Percentiles rank a stretch among this genome's conserved stretches.
Conservation (phyloP, 2,797 vertebrate genomes). For the Taenioides sp. region DNA sequence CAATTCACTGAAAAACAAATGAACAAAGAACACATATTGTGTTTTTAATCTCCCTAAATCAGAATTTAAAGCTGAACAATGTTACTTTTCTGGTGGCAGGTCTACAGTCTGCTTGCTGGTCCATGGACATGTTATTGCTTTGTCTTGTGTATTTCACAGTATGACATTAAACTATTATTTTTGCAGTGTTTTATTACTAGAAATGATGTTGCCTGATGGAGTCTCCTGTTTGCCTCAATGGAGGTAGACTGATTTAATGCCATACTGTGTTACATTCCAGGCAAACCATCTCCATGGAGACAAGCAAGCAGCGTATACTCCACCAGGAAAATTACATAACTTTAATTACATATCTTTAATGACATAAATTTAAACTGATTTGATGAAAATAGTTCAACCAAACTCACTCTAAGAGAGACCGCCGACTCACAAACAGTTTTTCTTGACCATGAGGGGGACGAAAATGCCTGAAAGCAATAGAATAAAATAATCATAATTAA, state of each 20-base stretch:
- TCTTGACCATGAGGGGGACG: constrained; percentile 84
- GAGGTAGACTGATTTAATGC: neutral
- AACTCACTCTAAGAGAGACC: constrained; percentile 94
- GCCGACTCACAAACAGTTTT: constrained; percentile 87
- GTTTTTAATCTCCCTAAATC: neutral
- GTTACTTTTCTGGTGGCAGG: neutral
- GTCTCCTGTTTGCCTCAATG: neutral
- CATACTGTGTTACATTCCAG: neutral
- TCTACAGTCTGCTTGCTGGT: neutral
- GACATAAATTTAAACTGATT: neutral
- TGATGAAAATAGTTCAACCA: neutral
- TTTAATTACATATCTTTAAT: too few relatives aligned
- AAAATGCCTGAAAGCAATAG: constrained; percentile 66
- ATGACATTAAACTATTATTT: neutral
- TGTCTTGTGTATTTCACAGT: neutral
- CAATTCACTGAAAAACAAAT: constrained; percentile 82
- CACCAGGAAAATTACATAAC: neutral
- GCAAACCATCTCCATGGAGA: neutral
- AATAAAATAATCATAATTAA: neutral
- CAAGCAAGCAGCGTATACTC: neutral
- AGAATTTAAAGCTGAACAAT: neutral
- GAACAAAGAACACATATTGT: neutral
- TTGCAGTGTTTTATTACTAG: neutral
- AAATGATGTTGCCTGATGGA: neutral
- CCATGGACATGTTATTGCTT: neutral